Evolutionary conservation across 1,140 invertebrate species (phyloP).

Genomic region (Drosophila lacertosa): DNA sequence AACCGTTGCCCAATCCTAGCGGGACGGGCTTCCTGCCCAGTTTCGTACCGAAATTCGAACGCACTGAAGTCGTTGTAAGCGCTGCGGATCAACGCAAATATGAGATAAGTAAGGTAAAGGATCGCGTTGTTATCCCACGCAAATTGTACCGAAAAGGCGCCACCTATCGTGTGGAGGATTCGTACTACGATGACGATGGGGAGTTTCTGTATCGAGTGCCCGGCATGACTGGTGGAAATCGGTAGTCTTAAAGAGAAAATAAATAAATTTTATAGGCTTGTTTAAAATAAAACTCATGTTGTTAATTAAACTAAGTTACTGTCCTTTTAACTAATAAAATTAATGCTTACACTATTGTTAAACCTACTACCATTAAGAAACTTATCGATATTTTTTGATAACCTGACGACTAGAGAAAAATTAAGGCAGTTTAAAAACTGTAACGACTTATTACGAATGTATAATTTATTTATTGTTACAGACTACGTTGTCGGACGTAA

Average conservation of each 20-base stretch:
- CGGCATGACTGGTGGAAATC: conserved; percentile 84
- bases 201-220: conserved; percentile 90
- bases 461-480: no score
- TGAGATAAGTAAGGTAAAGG: conserved; percentile 77
- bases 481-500: no score
- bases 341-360: not conserved
- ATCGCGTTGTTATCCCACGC: conserved; percentile 88
- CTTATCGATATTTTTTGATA: no score
- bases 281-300: no score
- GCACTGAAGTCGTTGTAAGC: conserved; percentile 83
- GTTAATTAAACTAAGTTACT: not conserved
- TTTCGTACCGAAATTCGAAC: conserved; percentile 58
- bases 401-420: no score
- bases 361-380: no score
- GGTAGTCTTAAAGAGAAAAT: not conserved
- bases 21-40: conserved; percentile 62
- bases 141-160: conserved; percentile 86
- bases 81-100: conserved; percentile 62
- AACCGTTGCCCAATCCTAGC: conserved; percentile 45
- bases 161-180: conserved; percentile 90
- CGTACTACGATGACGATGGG: conserved; percentile 91
- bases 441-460: no score
- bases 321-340: not conserved
- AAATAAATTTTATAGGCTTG: no score
- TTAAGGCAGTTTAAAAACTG: no score